phyloP scores from a whole-genome alignment of 2,797 vertebrate species.

The Sciurus carolinensis region DNA sequence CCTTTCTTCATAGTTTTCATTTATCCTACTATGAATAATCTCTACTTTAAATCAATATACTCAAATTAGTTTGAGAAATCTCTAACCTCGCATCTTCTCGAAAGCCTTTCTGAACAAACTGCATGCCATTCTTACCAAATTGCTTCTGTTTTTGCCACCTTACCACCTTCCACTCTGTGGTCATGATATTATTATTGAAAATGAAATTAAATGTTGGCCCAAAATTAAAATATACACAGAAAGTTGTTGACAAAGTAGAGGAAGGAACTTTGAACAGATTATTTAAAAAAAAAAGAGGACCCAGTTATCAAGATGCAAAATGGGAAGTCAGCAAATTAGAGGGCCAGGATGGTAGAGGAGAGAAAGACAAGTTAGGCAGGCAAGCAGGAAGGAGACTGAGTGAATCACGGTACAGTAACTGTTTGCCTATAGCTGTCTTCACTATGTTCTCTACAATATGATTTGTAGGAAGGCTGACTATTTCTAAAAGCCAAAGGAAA shows the following conservation, averaged over 20 bases:
- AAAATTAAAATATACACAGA: slow-evolving; percentile 47
- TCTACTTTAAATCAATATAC: slow-evolving; percentile 46
- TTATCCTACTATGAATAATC: slow-evolving; percentile 55
- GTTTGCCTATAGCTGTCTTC: neutral
- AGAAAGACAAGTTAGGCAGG: neutral
- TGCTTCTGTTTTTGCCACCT: neutral
- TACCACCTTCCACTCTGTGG: neutral
- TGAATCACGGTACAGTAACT: neutral
- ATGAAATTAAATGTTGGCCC: neutral
- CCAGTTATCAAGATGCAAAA: slow-evolving; percentile 4
- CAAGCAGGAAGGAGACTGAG: neutral
- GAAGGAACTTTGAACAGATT: neutral
- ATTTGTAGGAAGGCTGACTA: slow-evolving; percentile 6
- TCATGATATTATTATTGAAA: slow-evolving; percentile 31
- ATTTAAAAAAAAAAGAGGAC: neutral
- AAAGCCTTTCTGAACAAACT: slow-evolving; percentile 54
- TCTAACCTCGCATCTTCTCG: slow-evolving; percentile 13
- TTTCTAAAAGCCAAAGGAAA: neutral
- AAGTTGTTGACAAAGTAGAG: neutral
- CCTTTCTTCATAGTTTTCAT: slow-evolving; percentile 49
- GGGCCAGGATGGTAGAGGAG: neutral
- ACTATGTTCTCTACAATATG: neutral
- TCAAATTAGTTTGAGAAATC: neutral
- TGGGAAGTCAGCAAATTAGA: slow-evolving; percentile 1
- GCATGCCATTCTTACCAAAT: neutral